Base-by-base conservation (phyloP, 2,797 vertebrate species). In the Helostoma temminkii region DNA sequence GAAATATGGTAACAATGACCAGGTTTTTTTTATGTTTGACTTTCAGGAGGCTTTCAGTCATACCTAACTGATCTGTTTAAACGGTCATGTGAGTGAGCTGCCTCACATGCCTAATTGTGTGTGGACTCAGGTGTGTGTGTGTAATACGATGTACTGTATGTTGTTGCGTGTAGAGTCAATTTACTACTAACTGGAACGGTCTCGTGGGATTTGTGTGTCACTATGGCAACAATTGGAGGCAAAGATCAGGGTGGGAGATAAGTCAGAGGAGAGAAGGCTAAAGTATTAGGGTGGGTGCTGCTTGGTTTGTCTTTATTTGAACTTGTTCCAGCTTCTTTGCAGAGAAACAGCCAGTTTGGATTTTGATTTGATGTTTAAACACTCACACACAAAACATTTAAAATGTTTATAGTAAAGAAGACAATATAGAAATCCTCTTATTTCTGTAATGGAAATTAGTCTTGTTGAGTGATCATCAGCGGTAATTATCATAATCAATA, bases 201-300 rank as follows among this genome's bases (percentile, higher is more conserved):
- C 80, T 80, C 46, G 0, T 67, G 76, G 71, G 80, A 78, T 60
- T 49, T 2, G 54, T 66, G 78, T 61, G 77, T 87, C 82, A 52
- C 88, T 73, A 89, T 89, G 67, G 88, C 78, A 88, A 89, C 85
- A 86, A 22, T 47, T 30, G 61, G 69, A 78, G 82, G 85, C 66
- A 72, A 71, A 54, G 72, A 81, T 82, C 65, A 64, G 57, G 57
- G 59, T 54, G 39, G 66, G 26, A 63, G 63, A 76, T 60, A 55
- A 65, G 48, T 65, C 7, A 0, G 26, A 18, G 50, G 26, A 45
- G 52, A 32, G 21, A 4, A 6, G 25, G 4, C 18, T 9, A 12
- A 22, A 4, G 46, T 3, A 19, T 12, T 16, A 34, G 42, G 37
- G 22, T 1, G 22, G n/a, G 16, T 2, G 42, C 28, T 32, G 52